These are phyloP conservation scores for Lepus townsendii DNA, from an alignment of 2,797 vertebrate species.

Conservation along the genomic window DNA sequence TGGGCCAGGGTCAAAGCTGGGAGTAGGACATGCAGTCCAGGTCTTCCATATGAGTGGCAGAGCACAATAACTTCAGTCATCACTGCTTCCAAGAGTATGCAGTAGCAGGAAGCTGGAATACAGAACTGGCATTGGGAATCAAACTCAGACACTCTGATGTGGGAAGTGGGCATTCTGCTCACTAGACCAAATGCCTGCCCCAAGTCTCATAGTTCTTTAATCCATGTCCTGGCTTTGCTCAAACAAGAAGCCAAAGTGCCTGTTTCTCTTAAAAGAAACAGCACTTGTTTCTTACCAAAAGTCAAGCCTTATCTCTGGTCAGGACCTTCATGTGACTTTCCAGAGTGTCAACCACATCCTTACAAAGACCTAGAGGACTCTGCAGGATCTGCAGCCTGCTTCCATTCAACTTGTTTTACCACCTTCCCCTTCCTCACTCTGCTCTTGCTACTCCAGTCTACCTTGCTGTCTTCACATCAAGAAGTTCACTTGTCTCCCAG, in stretches of 20 bases:
- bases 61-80: too few relatives aligned
- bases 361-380: neutral
- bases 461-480: neutral
- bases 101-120: too few relatives aligned
- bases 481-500: neutral
- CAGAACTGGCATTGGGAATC: too few relatives aligned
- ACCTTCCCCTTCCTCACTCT: neutral
- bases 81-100: too few relatives aligned
- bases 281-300: neutral
- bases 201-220: neutral
- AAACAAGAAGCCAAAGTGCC: neutral
- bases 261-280: neutral
- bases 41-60: too few relatives aligned
- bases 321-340: neutral
- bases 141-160: too few relatives aligned
- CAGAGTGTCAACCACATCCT: neutral
- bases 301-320: neutral
- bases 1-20: too few relatives aligned
- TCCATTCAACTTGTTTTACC: neutral
- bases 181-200: too few relatives aligned
- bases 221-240: neutral
- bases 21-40: too few relatives aligned
- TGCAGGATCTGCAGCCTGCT: neutral
- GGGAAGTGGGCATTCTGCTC: too few relatives aligned
- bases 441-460: neutral